phyloP scores from a whole-genome alignment of 2,888 invertebrate species.

The Cremastinae sp. region DNA sequence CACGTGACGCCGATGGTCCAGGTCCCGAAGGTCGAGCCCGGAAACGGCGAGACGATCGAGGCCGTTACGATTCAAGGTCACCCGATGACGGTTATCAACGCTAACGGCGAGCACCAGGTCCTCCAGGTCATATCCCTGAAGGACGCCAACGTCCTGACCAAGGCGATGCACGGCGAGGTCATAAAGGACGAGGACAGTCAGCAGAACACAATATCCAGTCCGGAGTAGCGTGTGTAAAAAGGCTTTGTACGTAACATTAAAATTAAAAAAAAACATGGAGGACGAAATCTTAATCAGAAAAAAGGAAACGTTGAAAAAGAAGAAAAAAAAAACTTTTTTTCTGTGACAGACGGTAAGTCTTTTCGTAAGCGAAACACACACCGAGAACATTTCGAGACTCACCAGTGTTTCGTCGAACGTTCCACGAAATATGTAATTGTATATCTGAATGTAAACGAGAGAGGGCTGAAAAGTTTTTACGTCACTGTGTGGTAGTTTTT shows the following conservation, averaged over 20 bases:
- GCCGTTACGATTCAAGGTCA: constrained; percentile 89
- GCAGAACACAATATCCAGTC: constrained; percentile 80
- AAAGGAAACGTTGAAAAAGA: constrained; percentile 15
- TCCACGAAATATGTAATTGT: constrained; percentile 41
- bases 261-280: constrained; percentile 17
- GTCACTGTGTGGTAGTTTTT: constrained; percentile 58
- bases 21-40: constrained; percentile 90
- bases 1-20: constrained; percentile 91
- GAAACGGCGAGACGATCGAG: constrained; percentile 88
- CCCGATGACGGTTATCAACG: constrained; percentile 88
- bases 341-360: no score
- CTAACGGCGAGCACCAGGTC: constrained; percentile 88
- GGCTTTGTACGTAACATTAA: constrained; percentile 37
- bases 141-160: constrained; percentile 90
- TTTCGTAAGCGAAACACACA: no score
- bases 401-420: constrained; percentile 11
- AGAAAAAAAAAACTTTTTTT: constrained; percentile 42
- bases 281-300: constrained; percentile 24
- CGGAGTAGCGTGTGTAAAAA: constrained; percentile 71
- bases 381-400: constrained; percentile 12
- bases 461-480: constrained; percentile 56
- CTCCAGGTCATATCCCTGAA: constrained; percentile 92
- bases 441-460: constrained; percentile 46
- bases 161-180: constrained; percentile 86
- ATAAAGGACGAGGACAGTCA: constrained; percentile 78